A percentile compares a stretch with the other conserved stretches of the same genome.
phyloP scores from a whole-genome alignment of 2,797 vertebrate genomes.

The Phalloptychus januarius region DNA sequence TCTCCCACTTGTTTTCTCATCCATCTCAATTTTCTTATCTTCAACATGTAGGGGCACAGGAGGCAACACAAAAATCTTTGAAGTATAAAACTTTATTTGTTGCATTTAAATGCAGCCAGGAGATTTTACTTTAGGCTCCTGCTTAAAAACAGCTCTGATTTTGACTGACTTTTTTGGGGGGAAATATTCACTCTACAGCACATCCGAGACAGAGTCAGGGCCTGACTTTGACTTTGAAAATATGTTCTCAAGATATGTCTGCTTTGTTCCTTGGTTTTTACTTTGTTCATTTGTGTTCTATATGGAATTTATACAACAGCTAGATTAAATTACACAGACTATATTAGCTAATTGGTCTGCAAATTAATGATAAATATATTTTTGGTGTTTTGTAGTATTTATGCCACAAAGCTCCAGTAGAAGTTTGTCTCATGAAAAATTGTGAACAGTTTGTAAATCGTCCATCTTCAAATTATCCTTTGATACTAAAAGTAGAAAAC shows the following conservation, averaged over 20 bases:
- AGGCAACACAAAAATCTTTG: not conserved
- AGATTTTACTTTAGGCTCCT: not conserved
- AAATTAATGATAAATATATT: not conserved
- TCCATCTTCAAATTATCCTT: not conserved
- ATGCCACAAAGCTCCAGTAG: not conserved
- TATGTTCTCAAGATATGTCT: not conserved
- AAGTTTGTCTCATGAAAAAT: not conserved
- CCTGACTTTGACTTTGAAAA: not conserved
- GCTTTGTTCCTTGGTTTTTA: not conserved
- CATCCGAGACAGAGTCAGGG: not conserved
- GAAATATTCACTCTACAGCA: not conserved
- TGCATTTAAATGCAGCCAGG: not conserved
- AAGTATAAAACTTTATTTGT: conserved; percentile 1
- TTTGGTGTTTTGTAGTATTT: not conserved
- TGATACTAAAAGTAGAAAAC: not conserved
- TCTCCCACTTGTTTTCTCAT: not conserved
- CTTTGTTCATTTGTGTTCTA: not conserved
- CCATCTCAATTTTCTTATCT: not conserved
- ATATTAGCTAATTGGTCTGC: not conserved
- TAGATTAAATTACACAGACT: not conserved
- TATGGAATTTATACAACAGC: not conserved
- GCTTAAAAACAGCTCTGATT: not conserved
- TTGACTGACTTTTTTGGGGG: not conserved
- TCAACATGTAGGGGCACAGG: not conserved
- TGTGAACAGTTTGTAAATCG: not conserved